Evolutionary conservation across 2,797 vertebrate species (phyloP), one percentile per base, ranked within the genome.

Genomic region (Muscicapa comitata): DNA sequence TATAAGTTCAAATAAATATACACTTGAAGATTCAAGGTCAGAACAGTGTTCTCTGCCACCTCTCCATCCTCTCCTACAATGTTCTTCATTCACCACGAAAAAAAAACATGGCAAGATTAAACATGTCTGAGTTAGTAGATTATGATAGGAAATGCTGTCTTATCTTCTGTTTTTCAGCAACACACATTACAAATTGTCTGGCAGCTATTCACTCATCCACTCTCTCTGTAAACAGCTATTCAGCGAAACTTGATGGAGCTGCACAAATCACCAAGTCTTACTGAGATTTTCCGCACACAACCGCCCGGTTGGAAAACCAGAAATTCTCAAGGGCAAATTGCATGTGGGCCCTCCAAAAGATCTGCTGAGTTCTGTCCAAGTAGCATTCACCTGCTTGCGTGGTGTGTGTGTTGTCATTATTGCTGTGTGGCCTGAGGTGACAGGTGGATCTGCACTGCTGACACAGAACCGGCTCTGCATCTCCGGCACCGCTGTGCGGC

Each of bases 151-250:
- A 97, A 86, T 17, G 38, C 67, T 7, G 10, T 58, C 94, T 94
- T 96, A 95, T 96, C 95, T 93, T 86, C 73, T 80, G 63, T 91
- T 94, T 93, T 91, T 88, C 94, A 94, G 92, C 76, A 94, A 88
- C 87, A 96, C 87, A 78, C 78, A 77, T 91, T 86, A 94, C 82
- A 86, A 92, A 95, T 86, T 91, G 76, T 88, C 95, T 97, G 94
- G 93, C 89, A 94, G 88, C 73, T 75, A 96, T 89, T 93, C 87
- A 88, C 68, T 96, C 93, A 66, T 83, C 92, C 91, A 73, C 47
- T 55, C 55, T n/a, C 57, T 83, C 89, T 81, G 89, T 92, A 96
- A 95, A 95, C 59, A 97, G 55, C 84, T 86, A 62, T 68, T 95
- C 85, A 90, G 66, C 14, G 11, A 76, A 92, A 96, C 82, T 79